phyloP scores from a whole-genome alignment of 2,888 invertebrate genomes.

The Anthrax anthrax region DNA sequence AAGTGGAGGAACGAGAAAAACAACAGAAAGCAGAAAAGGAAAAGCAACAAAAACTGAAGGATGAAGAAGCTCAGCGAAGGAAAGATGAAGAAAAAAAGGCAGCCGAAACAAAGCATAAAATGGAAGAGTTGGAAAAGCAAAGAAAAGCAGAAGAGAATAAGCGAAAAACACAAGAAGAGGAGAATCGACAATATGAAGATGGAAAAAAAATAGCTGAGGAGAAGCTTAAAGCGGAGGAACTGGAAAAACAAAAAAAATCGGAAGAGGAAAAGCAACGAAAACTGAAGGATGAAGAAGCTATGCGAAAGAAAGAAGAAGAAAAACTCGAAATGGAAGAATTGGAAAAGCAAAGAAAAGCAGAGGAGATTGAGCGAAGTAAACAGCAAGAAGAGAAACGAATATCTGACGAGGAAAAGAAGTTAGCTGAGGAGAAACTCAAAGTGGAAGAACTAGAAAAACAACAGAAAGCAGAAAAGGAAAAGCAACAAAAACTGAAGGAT shows the following conservation, averaged over 20 bases:
- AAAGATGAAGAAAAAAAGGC: no score
- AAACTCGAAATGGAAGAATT: no score
- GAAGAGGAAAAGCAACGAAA: not conserved
- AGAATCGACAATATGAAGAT: not conserved
- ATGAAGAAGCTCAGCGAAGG: no score
- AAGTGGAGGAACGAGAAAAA: not conserved
- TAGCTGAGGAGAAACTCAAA: not conserved
- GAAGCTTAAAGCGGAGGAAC: not conserved
- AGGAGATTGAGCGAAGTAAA: no score
- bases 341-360: no score
- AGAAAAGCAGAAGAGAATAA: constrained; percentile 5
- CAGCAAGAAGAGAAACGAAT: not conserved
- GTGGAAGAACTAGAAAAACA: not conserved
- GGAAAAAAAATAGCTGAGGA: no score
- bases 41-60: no score
- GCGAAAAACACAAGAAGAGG: not conserved
- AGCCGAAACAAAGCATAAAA: no score
- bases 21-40: not conserved
- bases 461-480: not conserved
- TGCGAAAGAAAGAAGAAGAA: not conserved
- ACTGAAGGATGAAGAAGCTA: not conserved
- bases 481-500: not conserved
- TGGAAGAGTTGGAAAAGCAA: constrained; percentile 6
- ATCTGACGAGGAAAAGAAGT: constrained; percentile 6
- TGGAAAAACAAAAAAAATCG: constrained; percentile 8